phyloP scores from a whole-genome alignment of 1,140 invertebrate species.

The Riptortus pedestris region DNA sequence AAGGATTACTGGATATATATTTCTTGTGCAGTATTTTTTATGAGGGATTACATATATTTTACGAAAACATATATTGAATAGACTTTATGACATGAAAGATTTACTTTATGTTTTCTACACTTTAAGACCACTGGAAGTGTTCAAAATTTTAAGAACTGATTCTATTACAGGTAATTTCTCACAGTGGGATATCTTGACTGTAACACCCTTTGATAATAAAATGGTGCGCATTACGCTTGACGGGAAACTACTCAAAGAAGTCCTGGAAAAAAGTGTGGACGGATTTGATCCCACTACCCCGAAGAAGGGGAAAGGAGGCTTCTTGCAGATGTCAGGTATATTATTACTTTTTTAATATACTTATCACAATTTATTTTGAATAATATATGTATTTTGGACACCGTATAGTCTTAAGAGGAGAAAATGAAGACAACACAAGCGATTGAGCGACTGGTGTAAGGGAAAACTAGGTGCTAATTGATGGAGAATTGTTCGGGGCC shows the following conservation, averaged over 20 bases:
- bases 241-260: conserved; percentile 34
- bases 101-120: not conserved
- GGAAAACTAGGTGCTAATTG: conserved; percentile 31
- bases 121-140: not conserved
- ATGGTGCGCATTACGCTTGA: conserved; percentile 40
- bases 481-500: not conserved
- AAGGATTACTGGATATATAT: not conserved
- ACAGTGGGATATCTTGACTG: conserved; percentile 43
- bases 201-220: conserved; percentile 49
- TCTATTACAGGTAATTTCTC: conserved; percentile 42
- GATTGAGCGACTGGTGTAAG: not conserved
- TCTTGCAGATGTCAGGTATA: conserved; percentile 29
- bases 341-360: not conserved
- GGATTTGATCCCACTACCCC: conserved; percentile 21
- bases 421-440: not conserved
- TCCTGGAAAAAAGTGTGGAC: conserved; percentile 26
- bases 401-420: not conserved
- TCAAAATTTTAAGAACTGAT: not conserved
- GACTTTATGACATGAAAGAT: not conserved
- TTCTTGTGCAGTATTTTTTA: not conserved
- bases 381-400: not conserved
- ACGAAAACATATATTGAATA: not conserved
- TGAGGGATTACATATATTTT: not conserved
- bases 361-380: not conserved
- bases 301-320: conserved; percentile 13